Conservation (phyloP, 1,140 invertebrate genomes). For the Agraylea sexmaculata region DNA sequence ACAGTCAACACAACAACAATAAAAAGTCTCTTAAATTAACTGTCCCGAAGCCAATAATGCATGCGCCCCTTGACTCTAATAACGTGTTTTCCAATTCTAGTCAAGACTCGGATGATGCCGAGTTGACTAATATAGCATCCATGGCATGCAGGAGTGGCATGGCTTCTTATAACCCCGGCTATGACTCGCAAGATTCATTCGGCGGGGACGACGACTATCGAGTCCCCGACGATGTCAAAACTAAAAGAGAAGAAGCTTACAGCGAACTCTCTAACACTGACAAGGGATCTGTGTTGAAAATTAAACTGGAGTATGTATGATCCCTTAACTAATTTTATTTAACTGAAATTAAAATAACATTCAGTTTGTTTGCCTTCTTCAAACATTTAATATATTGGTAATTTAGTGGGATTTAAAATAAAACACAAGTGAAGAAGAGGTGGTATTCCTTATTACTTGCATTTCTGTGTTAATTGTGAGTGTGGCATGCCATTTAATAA, state of each 20-base stretch:
- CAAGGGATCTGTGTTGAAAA: constrained; percentile 28
- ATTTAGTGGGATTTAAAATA: too few species aligned
- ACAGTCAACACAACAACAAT: constrained; percentile 24
- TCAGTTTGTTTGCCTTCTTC: too few species aligned
- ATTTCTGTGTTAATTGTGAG: too few species aligned
- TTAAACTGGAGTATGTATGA: constrained; percentile 28
- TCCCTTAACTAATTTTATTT: constrained; percentile 6
- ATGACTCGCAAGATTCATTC: constrained; percentile 20
- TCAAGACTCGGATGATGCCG: constrained; percentile 20
- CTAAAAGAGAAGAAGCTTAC: too few species aligned
- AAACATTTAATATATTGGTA: too few species aligned
- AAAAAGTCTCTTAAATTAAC: constrained; percentile 46
- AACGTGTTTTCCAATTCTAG: constrained; percentile 28
- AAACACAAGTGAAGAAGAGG: too few species aligned
- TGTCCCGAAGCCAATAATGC: constrained; percentile 47
- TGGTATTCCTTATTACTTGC: too few species aligned
- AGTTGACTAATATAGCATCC: constrained; percentile 16
- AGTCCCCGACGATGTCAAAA: too few species aligned
- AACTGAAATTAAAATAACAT: too few species aligned
- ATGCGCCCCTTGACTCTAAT: constrained; percentile 32
- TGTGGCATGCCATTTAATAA: too few species aligned
- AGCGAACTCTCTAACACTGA: constrained; percentile 27
- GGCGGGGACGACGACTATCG: constrained; percentile 12
- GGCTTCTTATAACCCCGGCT: constrained; percentile 16
- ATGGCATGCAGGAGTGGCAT: constrained; percentile 17